Evolutionary conservation across 37 sponge, comb jelly and placozoan species (phyloP).

Genomic region (Dysidea cf. avara): DNA sequence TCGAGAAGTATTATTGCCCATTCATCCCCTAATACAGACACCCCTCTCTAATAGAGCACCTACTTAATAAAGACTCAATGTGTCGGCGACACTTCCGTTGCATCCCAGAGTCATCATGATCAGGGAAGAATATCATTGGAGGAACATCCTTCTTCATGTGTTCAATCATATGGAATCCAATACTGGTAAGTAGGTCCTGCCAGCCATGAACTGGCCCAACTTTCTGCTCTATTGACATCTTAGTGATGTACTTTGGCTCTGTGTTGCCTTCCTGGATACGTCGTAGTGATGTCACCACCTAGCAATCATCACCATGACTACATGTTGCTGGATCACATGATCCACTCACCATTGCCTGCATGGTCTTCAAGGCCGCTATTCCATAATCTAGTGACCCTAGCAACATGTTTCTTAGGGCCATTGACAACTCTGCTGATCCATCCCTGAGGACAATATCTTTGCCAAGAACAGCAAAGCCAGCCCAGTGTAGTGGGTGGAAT

Average conservation of each 20-base stretch:
- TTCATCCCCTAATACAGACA: neutral
- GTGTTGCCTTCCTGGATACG: slow-evolving; percentile 32
- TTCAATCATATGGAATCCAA: slow-evolving; percentile 80
- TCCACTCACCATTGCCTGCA: slow-evolving; percentile 66
- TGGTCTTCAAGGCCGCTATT: slow-evolving; percentile 44
- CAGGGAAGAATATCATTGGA: slow-evolving; percentile 79
- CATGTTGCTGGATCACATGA: neutral
- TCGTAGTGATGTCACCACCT: slow-evolving; percentile 59
- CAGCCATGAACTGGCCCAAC: slow-evolving; percentile 72
- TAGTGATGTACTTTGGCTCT: slow-evolving; percentile 64
- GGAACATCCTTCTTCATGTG: slow-evolving; percentile 67
- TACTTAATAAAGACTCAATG: slow-evolving; percentile 70
- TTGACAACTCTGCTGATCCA: slow-evolving; percentile 41
- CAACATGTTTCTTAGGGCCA: slow-evolving; percentile 51
- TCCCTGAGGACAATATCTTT: slow-evolving; percentile 79
- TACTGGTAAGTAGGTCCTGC: slow-evolving; percentile 74
- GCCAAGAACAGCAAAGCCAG: slow-evolving; percentile 85
- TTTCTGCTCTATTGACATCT: slow-evolving; percentile 53
- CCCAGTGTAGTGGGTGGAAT: slow-evolving; percentile 88
- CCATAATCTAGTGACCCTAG: slow-evolving; percentile 70
- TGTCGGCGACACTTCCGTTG: slow-evolving; percentile 55
- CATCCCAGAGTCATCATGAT: slow-evolving; percentile 85
- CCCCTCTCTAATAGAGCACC: neutral
- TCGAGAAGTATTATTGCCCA: neutral
- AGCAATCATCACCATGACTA: neutral